A percentile compares a stretch with the other conserved stretches of the same genome.
Evolutionary conservation across 2,888 invertebrate genomes (phyloP).

Genomic region (Flexamia atlantica): DNA sequence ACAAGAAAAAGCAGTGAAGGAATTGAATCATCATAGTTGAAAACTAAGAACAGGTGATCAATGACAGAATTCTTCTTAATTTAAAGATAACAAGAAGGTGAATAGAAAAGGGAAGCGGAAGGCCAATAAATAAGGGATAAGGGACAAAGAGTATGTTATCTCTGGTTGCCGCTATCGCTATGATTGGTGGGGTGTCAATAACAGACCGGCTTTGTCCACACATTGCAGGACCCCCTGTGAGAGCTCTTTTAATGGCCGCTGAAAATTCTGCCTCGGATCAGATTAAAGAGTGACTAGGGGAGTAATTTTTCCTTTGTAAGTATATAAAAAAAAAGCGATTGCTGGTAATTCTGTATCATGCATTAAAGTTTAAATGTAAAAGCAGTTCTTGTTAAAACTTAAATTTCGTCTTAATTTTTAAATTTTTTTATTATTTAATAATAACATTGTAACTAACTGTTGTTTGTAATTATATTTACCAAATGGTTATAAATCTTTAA

Average conservation of each 20-base stretch:
- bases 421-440: no score
- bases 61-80: neutral
- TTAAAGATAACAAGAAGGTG: constrained; percentile 23
- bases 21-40: no score
- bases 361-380: no score
- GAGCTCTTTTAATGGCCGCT: neutral
- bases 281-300: neutral
- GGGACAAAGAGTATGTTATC: constrained; percentile 37
- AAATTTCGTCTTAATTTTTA: no score
- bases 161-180: neutral
- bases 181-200: constrained; percentile 34
- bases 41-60: neutral
- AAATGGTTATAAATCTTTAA: no score
- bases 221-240: neutral
- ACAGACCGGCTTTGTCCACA: constrained; percentile 5
- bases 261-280: neutral
- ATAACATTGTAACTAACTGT: no score
- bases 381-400: no score
- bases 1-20: no score
- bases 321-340: neutral
- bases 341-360: no score
- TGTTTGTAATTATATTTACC: no score
- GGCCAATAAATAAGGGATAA: constrained; percentile 33
- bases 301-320: neutral
- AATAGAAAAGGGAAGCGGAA: neutral